A percentile compares a stretch with the other conserved stretches of the same genome.
phyloP scores from a whole-genome alignment of 2,888 invertebrate species.

The Drosophila subsilvestris region DNA sequence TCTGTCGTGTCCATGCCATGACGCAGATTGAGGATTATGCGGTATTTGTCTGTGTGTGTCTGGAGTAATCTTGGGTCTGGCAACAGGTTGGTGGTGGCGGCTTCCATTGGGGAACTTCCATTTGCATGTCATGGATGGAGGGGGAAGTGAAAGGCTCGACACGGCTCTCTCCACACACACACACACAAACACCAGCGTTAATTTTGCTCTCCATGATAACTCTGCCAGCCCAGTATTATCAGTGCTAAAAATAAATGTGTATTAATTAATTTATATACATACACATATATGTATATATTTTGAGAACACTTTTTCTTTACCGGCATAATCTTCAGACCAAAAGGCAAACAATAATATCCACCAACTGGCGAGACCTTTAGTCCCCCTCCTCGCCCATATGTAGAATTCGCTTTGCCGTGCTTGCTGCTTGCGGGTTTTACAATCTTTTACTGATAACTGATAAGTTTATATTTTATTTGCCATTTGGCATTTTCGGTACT shows the following conservation, averaged over 20 bases:
- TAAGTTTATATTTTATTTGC: constrained; percentile 51
- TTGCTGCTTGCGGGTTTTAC: constrained; percentile 22
- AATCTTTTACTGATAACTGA: constrained; percentile 34
- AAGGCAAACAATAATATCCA: neutral
- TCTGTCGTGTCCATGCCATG: constrained; percentile 21
- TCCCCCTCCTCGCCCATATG: neutral
- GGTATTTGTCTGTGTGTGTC: neutral
- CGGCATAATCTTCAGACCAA: neutral
- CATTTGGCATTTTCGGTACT: constrained; percentile 12
- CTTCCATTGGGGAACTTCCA: constrained; percentile 21
- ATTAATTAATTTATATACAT: neutral
- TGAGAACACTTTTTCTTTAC: neutral
- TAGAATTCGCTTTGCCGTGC: too few relatives aligned
- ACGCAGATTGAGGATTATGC: constrained; percentile 29
- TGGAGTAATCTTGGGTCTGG: constrained; percentile 5
- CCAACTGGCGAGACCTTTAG: constrained; percentile 25
- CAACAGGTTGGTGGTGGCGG: constrained; percentile 3
- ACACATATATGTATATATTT: neutral
- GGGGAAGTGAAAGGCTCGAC: constrained; percentile 27
- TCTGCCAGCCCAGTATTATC: constrained; percentile 3
- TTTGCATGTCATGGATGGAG: constrained; percentile 1
- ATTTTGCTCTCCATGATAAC: neutral
- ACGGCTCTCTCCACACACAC: neutral
- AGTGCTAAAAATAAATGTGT: constrained; percentile 12
- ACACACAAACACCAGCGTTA: too few relatives aligned